Conservation (phyloP, 37 sponge, comb jelly and placozoan species). For the Haliclona indistincta region DNA sequence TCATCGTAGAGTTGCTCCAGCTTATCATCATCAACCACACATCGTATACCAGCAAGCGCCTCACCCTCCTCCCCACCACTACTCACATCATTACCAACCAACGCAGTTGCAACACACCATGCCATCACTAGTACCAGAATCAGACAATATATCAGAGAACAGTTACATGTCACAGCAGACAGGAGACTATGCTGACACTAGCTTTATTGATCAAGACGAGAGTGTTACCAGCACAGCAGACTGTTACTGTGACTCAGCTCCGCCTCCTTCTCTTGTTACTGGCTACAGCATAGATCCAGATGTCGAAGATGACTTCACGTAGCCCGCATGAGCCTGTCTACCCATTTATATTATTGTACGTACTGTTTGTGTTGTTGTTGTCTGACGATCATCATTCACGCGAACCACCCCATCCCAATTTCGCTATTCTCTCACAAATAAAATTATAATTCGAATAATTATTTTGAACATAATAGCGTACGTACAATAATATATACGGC, state of each 20-base stretch:
- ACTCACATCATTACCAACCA: neutral
- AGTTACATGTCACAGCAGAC: neutral
- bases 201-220: neutral
- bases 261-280: constrained; percentile 9
- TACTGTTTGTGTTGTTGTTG: neutral
- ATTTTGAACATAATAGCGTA: neutral
- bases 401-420: too few relatives aligned
- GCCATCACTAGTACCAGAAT: neutral
- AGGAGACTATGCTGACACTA: too few relatives aligned
- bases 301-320: neutral
- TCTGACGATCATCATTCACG: neutral
- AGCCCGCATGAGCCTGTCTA: neutral
- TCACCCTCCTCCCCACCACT: neutral
- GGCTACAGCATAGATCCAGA: neutral
- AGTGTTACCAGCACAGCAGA: neutral
- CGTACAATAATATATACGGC: too few relatives aligned
- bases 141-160: constrained; percentile 2
- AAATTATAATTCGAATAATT: neutral
- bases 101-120: neutral
- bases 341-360: neutral
- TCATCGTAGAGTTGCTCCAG: neutral
- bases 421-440: too few relatives aligned
- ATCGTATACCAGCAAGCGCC: neutral
- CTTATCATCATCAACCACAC: neutral
- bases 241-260: neutral